Evolutionary conservation across 1,140 invertebrate species (phyloP).

Genomic region (Agrypnia vestita): DNA sequence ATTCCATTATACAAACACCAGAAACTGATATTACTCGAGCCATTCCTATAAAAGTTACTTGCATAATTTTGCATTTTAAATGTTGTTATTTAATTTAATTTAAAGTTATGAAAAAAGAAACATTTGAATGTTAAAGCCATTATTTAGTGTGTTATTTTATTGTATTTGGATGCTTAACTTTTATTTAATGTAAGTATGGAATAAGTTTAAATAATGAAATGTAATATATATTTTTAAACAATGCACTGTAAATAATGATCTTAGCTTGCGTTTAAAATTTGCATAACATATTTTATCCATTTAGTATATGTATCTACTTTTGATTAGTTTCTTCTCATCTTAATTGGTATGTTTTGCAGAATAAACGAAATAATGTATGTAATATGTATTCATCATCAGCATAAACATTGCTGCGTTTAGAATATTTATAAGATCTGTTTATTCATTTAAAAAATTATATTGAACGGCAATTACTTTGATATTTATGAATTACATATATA

Average conservation of each 20-base stretch:
- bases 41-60: conserved; percentile 42
- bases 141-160: conserved; percentile 56
- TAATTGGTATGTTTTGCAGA: no score
- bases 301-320: not conserved
- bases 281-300: conserved; percentile 23
- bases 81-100: conserved; percentile 22
- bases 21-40: conserved; percentile 43
- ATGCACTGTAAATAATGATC: conserved; percentile 39
- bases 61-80: conserved; percentile 26
- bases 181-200: conserved; percentile 33
- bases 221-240: conserved; percentile 42
- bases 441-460: no score
- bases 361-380: no score
- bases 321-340: no score
- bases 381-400: no score
- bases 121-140: conserved; percentile 52
- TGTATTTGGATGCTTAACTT: conserved; percentile 30
- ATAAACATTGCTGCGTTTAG: no score
- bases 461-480: no score
- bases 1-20: conserved; percentile 6
- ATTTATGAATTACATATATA: no score
- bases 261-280: conserved; percentile 28
- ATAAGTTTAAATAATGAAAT: conserved; percentile 16
- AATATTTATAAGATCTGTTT: no score
- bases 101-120: conserved; percentile 29